Conservation (phyloP, 2,113 vertebrate species). For the Calyptomena viridis region DNA sequence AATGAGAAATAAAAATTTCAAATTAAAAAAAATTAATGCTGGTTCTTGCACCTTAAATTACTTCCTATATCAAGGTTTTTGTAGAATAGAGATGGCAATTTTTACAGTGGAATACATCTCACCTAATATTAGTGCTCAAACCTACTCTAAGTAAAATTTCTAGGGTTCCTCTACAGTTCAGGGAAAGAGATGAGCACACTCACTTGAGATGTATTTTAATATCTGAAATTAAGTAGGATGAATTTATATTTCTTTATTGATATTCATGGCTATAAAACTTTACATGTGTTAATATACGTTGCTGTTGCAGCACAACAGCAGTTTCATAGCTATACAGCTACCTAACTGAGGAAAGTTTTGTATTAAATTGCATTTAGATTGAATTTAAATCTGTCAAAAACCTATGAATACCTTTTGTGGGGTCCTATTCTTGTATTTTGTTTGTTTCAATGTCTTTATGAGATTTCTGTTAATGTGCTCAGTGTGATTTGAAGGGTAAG, state of each 20-base stretch:
- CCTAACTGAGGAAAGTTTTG: not conserved
- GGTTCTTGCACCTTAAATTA: not conserved
- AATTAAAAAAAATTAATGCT: not conserved
- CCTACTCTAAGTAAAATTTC: not conserved
- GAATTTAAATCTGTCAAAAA: not conserved
- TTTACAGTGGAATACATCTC: not conserved
- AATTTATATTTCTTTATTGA: not conserved
- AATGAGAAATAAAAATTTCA: not conserved
- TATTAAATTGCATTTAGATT: not conserved
- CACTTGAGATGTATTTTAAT: not conserved
- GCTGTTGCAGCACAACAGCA: not conserved
- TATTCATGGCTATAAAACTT: not conserved
- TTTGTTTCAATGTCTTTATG: not conserved
- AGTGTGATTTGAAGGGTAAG: not conserved
- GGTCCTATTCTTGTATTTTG: not conserved
- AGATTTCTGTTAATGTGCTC: not conserved
- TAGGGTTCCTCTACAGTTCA: not conserved
- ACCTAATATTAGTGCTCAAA: not conserved
- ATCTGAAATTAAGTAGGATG: not conserved
- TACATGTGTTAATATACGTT: not conserved
- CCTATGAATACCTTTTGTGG: not conserved
- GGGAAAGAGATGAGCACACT: not conserved
- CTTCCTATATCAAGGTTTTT: not conserved
- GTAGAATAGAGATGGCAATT: not conserved
- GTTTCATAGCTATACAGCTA: not conserved